Evolutionary conservation across 2,888 invertebrate species (phyloP).

Genomic region (Nephrotoma guestfalica): DNA sequence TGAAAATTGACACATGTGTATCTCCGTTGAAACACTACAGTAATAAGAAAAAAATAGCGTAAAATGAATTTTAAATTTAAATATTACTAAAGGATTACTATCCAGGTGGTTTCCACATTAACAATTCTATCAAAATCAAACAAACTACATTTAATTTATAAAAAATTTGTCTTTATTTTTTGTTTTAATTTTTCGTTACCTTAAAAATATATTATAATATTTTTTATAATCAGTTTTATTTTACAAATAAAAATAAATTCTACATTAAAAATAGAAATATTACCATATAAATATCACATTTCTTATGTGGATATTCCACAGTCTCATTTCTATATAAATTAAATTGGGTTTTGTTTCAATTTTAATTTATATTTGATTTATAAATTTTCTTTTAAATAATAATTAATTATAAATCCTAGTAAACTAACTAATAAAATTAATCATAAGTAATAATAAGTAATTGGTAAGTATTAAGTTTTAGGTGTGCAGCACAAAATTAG

Average conservation of each 20-base stretch:
- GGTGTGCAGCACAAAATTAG: background rate
- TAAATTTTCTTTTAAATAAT: background rate
- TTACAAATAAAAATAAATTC: background rate
- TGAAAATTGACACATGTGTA: no score
- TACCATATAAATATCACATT: constrained; percentile 11
- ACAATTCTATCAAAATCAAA: no score
- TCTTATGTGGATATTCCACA: constrained; percentile 12
- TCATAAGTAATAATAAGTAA: background rate
- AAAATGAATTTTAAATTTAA: no score
- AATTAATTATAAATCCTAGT: background rate
- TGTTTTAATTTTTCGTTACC: background rate
- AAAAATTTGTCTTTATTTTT: background rate
- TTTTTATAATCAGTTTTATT: background rate
- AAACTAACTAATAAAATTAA: background rate
- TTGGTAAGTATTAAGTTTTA: background rate
- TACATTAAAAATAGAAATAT: background rate
- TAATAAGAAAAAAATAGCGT: no score
- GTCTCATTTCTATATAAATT: constrained; percentile 6
- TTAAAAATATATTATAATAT: background rate
- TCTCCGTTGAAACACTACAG: no score
- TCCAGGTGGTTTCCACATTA: no score
- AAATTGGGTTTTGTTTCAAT: background rate
- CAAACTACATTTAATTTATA: background rate
- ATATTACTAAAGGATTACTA: no score
- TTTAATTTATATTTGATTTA: background rate